Evolutionary conservation across 2,797 vertebrate species (phyloP).

Genomic region (Hyperoplus immaculatus): DNA sequence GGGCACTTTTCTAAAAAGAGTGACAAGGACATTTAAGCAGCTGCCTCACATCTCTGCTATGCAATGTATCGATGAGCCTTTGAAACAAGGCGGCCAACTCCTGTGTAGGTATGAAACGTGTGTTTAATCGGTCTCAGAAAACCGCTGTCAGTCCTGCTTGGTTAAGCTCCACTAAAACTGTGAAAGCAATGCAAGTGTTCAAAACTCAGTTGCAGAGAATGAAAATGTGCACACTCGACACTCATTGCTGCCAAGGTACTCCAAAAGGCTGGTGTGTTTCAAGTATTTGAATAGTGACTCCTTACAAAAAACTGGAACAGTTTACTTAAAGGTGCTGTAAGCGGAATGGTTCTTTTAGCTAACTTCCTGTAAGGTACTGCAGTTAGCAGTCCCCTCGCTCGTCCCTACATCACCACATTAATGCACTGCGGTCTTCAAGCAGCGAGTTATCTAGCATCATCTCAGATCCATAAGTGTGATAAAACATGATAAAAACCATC

Average conservation of each 20-base stretch:
- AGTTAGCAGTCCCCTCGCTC: too few species aligned
- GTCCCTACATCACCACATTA: too few species aligned
- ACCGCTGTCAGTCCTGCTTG: conserved; percentile 22
- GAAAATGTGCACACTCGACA: conserved; percentile 48
- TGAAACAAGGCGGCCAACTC: conserved; percentile 40
- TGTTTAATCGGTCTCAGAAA: conserved; percentile 62
- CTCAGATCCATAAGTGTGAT: too few species aligned
- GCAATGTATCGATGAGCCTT: conserved; percentile 28
- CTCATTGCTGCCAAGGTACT: conserved; percentile 42
- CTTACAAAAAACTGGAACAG: conserved; percentile 5
- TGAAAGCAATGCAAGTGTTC: conserved; percentile 41
- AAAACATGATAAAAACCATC: too few species aligned
- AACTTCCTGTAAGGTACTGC: too few species aligned
- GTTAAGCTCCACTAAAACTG: conserved; percentile 28
- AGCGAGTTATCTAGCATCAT: too few species aligned
- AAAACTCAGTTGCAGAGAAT: conserved; percentile 29
- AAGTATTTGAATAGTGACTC: conserved; percentile 29
- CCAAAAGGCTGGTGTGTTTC: conserved; percentile 20
- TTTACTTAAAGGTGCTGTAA: conserved; percentile 2
- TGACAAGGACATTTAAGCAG: neutral
- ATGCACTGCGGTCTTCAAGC: too few species aligned
- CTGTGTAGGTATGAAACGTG: conserved; percentile 30
- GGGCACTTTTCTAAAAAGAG: conserved; percentile 42
- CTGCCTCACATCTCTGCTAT: conserved; percentile 50
- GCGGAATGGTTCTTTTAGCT: too few species aligned